Evolutionary conservation across 2,797 vertebrate species (phyloP), one percentile per base, ranked within the genome.

Genomic region (Yasuhikotakia modesta): DNA sequence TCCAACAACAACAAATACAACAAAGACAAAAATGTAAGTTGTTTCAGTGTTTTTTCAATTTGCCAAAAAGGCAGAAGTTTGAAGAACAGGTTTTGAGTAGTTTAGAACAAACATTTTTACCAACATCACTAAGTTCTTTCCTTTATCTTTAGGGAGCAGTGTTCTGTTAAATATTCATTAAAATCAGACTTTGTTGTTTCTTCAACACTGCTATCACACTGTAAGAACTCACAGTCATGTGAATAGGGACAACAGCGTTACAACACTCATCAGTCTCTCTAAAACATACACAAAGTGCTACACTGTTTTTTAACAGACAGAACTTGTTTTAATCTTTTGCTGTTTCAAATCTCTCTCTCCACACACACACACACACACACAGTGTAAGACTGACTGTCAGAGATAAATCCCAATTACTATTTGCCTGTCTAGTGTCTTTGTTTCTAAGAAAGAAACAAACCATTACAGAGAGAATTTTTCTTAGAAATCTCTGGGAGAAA

Each of bases 91-190:
- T 32, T 57, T 24, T 21, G 52, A 53, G 19, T 19, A 53, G 27
- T 39, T 39, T 39, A 8, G 8, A 43, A 2, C 39, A n/a, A n/a
- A 17, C 22, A 0, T 13, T 57, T 57, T 12, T 24, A 24, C 21
- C 21, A 57, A 8, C 39, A 43, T 43, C 8, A 43, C 10, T 43
- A 39, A 17, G 13, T 19, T 72, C 16, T 60, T 22, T 39, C 19
- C n/a, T n/a, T 73, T 1, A 65, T 65, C 10, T 73, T 52, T 80
- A 74, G 64, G 21, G 58, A 73, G 53, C 50, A 70, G 0, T 7
- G 30, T 64, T 79, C 39, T 68, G 60, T 64, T 73, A 71, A 76
- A 82, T 76, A 79, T 80, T 79, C 65, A 82, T 82, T 70, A 53
- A 73, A 65, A 67, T 77, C 45, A 52, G 52, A 35, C 71, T 72